These are phyloP conservation scores for Rhynchotus rufescens DNA, from an alignment of 2,797 vertebrate genomes.

Conservation along the genomic window DNA sequence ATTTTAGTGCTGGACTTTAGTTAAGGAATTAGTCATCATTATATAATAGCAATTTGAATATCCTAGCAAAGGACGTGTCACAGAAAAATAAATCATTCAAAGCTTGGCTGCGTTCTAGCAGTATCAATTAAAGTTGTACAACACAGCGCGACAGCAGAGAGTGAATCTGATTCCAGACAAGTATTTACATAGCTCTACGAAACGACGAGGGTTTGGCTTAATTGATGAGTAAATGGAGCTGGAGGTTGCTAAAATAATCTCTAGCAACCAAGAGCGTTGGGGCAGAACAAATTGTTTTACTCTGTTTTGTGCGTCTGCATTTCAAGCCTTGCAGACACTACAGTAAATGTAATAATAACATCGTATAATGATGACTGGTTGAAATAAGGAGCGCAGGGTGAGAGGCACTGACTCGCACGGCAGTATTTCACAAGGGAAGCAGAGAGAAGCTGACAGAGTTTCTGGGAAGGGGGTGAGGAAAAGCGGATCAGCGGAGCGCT, in stretches of 20 bases:
- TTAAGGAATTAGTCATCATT: constrained; percentile 64
- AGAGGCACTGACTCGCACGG: constrained; percentile 13
- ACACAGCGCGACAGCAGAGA: background rate
- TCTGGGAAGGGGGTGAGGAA: background rate
- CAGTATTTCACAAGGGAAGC: background rate
- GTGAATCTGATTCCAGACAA: background rate
- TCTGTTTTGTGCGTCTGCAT: constrained; percentile 25
- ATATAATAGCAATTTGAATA: constrained; percentile 26
- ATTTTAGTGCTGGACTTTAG: constrained; percentile 63
- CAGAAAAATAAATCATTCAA: constrained; percentile 20
- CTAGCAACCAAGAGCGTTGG: constrained; percentile 15
- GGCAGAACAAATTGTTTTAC: constrained; percentile 39
- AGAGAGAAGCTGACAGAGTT: background rate
- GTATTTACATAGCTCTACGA: background rate
- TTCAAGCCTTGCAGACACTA: constrained; percentile 25
- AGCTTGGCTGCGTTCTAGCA: constrained; percentile 5
- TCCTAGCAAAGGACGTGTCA: constrained; percentile 25
- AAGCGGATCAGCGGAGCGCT: background rate
- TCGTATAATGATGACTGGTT: constrained; percentile 12
- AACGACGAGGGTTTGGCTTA: constrained; percentile 46
- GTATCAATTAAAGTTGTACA: constrained; percentile 12
- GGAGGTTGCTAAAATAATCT: constrained; percentile 18
- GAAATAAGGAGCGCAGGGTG: constrained; percentile 31
- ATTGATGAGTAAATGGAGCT: constrained; percentile 26
- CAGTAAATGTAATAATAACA: constrained; percentile 35